Base-by-base conservation (phyloP, 2,888 invertebrate genomes). In the Ichneumon xanthorius region DNA sequence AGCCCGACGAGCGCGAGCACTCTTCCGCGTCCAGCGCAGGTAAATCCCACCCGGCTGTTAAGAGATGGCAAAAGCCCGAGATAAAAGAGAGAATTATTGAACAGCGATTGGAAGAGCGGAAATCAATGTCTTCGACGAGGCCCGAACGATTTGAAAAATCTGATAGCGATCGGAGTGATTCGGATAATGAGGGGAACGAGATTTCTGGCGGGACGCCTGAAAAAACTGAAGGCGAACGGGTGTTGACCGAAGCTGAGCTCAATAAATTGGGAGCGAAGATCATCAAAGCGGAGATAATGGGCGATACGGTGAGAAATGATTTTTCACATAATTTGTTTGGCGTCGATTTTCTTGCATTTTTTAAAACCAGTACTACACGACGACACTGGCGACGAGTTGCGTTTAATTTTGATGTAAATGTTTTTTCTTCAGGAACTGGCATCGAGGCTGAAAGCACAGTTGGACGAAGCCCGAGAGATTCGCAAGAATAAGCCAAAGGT, bases 231-330 rank as follows among this genome's bases (percentile, higher is more conserved):
- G 79, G 45, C 14, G 63, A 87, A 2, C 73, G 83, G 72, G 73
- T 86, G 89, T 93, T 97, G 22, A 96, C 96, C 65, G 97, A 97
- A 94, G 96, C 96, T 88, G 97, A 99, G 93, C 96, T 98, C 95
- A 99, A 99, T 94, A 96, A 97, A 89, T 93, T 99, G 61, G 98
- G 97, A 58, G 98, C 99, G 1, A 98, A 97, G 94, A 96, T 99
- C 86, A 95, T 99, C 0, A 98, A 98, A 95, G 99, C 99, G 16
- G 99, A 99, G 95, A 96, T 99, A 89, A 96, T 98, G 95, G 99
- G 98, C 22, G 96, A 99, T 92, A 94, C 93, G 89, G 96, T 95
- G 89, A 89, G 92, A 88, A 83, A 22, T 0, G 2, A 3, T 19
- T 45, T 40, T 40, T 40, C 81, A 4, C 9, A 55, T 26, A 73